phyloP scores from a whole-genome alignment of 2,113 vertebrate genomes.

The Bettongia penicillata region DNA sequence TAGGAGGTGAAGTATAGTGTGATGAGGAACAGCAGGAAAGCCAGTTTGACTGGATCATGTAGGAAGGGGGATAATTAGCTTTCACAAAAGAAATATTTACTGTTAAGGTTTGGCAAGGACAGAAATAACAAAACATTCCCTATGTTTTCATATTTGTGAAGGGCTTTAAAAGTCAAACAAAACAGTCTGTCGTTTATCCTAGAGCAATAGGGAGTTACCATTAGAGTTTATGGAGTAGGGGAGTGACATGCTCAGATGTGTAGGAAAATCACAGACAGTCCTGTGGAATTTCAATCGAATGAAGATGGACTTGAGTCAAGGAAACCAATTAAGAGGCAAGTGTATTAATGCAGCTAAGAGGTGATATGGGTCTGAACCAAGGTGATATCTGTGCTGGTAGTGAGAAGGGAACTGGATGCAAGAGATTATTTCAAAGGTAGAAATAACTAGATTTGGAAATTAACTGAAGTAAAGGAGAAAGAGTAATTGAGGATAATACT shows the following conservation, averaged over 20 bases:
- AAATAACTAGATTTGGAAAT: background rate
- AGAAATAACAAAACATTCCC: background rate
- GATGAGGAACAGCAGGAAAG: background rate
- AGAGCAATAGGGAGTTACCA: background rate
- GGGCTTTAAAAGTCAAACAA: background rate
- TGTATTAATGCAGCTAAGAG: background rate
- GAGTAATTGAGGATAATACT: background rate
- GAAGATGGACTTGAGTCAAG: background rate
- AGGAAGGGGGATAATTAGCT: background rate
- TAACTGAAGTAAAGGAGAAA: background rate
- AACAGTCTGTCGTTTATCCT: background rate
- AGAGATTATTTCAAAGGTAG: background rate
- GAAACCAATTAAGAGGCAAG: background rate
- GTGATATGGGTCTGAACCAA: background rate
- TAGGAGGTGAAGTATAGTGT: background rate
- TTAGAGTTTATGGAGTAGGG: background rate
- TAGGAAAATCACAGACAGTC: background rate
- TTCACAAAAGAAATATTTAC: background rate
- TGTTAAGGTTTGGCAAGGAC: background rate
- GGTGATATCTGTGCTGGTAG: background rate
- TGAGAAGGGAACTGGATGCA: background rate
- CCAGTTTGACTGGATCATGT: background rate
- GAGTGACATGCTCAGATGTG: background rate
- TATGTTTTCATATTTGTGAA: background rate
- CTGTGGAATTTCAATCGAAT: background rate